phyloP scores from a whole-genome alignment of 30 jellyfish, hydroid and myxozoan genomes.

The Aurelia aurita complex sp. Pacific region DNA sequence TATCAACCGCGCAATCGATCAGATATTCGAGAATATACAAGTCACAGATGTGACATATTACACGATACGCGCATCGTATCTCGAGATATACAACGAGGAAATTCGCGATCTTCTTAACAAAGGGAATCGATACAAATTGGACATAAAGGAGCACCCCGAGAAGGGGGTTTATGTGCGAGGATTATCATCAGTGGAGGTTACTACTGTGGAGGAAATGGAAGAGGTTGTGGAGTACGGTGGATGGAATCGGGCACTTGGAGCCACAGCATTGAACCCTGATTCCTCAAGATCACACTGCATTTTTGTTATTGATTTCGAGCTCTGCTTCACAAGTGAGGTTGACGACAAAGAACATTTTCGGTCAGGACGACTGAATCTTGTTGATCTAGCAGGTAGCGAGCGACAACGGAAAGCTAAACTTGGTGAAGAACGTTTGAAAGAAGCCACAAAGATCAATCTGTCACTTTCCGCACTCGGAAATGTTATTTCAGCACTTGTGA shows the following conservation, averaged over 20 bases:
- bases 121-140: constrained; percentile 81
- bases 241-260: constrained; percentile 98
- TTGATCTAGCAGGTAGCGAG: constrained; percentile 98
- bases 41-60: constrained; percentile 90
- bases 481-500: constrained; percentile 94
- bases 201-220: constrained; percentile 98
- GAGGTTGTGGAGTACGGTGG: constrained; percentile 97
- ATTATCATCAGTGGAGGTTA: constrained; percentile 86
- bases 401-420: constrained; percentile 92
- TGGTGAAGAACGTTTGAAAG: constrained; percentile 92
- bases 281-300: constrained; percentile 98
- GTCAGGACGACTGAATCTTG: constrained; percentile 93
- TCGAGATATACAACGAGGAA: constrained; percentile 96
- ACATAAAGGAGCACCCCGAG: constrained; percentile 95
- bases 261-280: constrained; percentile 97
- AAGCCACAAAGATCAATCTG: constrained; percentile 94
- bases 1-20: constrained; percentile 93
- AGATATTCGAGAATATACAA: constrained; percentile 85
- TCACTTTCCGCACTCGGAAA: constrained; percentile 97
- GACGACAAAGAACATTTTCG: constrained; percentile 89
- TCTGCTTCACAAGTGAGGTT: constrained; percentile 87
- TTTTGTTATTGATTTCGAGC: constrained; percentile 89
- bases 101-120: constrained; percentile 91
- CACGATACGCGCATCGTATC: constrained; percentile 88
- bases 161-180: constrained; percentile 96